Evolutionary conservation across 2,888 invertebrate species (phyloP).

Genomic region (Gnatocerus cornutus): DNA sequence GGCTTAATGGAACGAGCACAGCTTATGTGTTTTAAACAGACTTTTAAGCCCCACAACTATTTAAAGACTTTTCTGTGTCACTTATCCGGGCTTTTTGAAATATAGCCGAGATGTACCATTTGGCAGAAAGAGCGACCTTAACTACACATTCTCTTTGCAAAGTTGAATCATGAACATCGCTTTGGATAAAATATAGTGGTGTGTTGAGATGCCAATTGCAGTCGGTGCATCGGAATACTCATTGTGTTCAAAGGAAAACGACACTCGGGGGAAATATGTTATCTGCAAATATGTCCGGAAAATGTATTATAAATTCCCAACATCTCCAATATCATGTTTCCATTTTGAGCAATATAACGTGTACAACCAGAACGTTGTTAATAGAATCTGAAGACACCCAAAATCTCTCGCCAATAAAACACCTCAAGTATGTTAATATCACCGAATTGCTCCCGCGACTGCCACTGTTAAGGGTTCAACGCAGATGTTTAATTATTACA

Average conservation of each 20-base stretch:
- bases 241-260: slow-evolving; percentile 55
- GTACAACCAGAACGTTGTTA: slow-evolving; percentile 15
- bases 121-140: slow-evolving; percentile 22
- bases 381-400: slow-evolving; percentile 28
- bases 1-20: slow-evolving; percentile 32
- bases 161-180: slow-evolving; percentile 13
- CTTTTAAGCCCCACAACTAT: slow-evolving; percentile 13
- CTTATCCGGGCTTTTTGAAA: slow-evolving; percentile 6
- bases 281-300: slow-evolving; percentile 56
- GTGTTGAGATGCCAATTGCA: slow-evolving; percentile 54
- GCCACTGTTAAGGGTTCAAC: neutral
- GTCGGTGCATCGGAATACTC: slow-evolving; percentile 49
- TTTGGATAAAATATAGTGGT: slow-evolving; percentile 18
- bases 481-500: slow-evolving; percentile 17
- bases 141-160: slow-evolving; percentile 17
- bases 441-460: slow-evolving; percentile 18
- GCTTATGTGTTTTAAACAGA: slow-evolving; percentile 29
- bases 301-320: slow-evolving; percentile 53
- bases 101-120: slow-evolving; percentile 1
- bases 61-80: slow-evolving; percentile 12
- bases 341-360: slow-evolving; percentile 33
- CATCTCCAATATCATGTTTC: slow-evolving; percentile 40
- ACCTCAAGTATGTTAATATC: slow-evolving; percentile 22
- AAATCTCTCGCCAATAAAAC: slow-evolving; percentile 23
- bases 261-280: slow-evolving; percentile 58